Conservation (phyloP, 1,140 invertebrate genomes). For the Drosophila insularis region DNA sequence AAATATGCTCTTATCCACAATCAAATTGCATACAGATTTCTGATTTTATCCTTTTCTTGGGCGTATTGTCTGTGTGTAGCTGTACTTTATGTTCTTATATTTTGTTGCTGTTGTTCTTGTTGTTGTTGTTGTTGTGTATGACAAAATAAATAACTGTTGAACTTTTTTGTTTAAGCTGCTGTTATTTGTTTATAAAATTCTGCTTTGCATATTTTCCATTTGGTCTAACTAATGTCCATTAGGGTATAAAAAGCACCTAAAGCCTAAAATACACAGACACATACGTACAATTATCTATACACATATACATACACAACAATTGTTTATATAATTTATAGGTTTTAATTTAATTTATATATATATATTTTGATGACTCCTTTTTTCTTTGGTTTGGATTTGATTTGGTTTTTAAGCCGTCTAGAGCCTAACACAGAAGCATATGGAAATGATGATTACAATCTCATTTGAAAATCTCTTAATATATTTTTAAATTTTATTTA, state of each 20-base stretch:
- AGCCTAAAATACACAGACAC: slow-evolving; percentile 44
- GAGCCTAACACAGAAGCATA: slow-evolving; percentile 29
- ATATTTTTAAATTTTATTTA: slow-evolving; percentile 6
- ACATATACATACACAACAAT: slow-evolving; percentile 28
- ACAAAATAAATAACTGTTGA: slow-evolving; percentile 51
- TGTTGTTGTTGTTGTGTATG: slow-evolving; percentile 21
- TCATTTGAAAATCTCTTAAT: slow-evolving; percentile 22
- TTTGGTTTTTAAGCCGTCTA: slow-evolving; percentile 4
- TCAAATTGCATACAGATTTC: slow-evolving; percentile 66
- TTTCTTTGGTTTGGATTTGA: slow-evolving; percentile 19
- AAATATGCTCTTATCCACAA: slow-evolving; percentile 73
- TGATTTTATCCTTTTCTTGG: slow-evolving; percentile 30
- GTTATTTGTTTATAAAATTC: slow-evolving; percentile 39
- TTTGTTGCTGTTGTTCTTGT: not conserved
- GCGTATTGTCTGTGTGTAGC: slow-evolving; percentile 76
- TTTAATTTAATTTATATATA: slow-evolving; percentile 19
- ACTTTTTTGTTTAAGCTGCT: slow-evolving; percentile 26
- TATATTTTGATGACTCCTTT: slow-evolving; percentile 9
- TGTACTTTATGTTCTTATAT: slow-evolving; percentile 40
- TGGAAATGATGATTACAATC: slow-evolving; percentile 50
- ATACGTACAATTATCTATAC: slow-evolving; percentile 25
- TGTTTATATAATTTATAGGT: slow-evolving; percentile 22
- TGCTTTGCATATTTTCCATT: slow-evolving; percentile 52
- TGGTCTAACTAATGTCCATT: slow-evolving; percentile 68
- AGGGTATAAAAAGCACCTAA: slow-evolving; percentile 71